phyloP scores from a whole-genome alignment of 2,113 vertebrate genomes.

The Alouatta palliata region DNA sequence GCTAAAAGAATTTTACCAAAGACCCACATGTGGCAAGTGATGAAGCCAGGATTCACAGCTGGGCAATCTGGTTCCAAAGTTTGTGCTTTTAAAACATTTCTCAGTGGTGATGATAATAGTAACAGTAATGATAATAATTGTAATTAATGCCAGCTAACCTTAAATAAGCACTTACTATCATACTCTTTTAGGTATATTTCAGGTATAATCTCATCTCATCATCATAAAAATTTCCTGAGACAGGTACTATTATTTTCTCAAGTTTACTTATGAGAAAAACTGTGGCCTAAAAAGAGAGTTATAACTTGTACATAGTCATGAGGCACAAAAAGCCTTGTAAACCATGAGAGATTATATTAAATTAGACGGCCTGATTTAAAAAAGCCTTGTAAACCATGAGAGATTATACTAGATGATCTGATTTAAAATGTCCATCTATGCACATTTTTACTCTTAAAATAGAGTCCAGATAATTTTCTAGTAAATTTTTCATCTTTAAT shows the following conservation, averaged over 20 bases:
- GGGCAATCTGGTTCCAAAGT: background rate
- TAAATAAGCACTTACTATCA: background rate
- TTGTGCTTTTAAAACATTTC: background rate
- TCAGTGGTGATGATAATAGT: background rate
- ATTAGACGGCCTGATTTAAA: background rate
- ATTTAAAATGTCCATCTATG: background rate
- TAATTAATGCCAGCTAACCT: background rate
- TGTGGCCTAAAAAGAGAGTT: background rate
- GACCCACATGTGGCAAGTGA: background rate
- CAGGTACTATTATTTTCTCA: background rate
- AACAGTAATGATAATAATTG: background rate
- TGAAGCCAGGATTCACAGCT: background rate
- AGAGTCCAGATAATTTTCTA: background rate
- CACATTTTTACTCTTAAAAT: background rate
- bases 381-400: background rate
- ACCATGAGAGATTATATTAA: background rate
- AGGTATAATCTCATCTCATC: background rate
- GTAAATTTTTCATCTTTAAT: background rate
- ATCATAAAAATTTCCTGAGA: background rate
- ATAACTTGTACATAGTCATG: background rate
- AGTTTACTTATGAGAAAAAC: conserved; percentile 10
- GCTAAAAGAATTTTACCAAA: background rate
- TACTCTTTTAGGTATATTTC: background rate
- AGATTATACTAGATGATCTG: background rate
- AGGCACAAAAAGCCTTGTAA: background rate